Evolutionary conservation across 1,140 invertebrate genomes (phyloP), one percentile per base, ranked within the genome.

Genomic region (Belonocnema kinseyi): DNA sequence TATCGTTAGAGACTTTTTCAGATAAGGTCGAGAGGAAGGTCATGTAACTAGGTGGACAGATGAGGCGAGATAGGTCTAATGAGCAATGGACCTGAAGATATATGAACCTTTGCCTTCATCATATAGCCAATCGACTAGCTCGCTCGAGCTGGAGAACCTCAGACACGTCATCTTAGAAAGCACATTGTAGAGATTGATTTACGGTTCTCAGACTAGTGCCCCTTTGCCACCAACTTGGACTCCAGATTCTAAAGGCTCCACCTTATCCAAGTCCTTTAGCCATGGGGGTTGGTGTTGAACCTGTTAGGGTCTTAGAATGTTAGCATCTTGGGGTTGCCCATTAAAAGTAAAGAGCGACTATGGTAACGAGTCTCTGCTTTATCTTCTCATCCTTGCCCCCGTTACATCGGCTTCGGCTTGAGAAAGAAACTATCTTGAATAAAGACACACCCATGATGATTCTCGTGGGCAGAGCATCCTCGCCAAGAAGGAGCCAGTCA

Each of bases 311-410:
- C 40, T 46, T 46, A 46, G 40, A 11, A 46, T 46, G 40, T 46
- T 46, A 46, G 40, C 40, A 58, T 33, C 58, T 66, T 40, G 21
- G 26, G n/a, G 53, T 80, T 73, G 80, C 76, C 78, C 77, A 77
- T 85, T 81, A 85, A 85, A 85, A 85, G 84, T 85, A 85, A 85
- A 85, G 80, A 85, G 74, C 76, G 50, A 58, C 77, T 61, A 81
- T 80, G 77, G 81, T 82, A 84, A 83, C 84, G 84, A 85, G 75
- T 71, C 40, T 78, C 79, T 66, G 40, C 74, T 66, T 52, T 54
- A 75, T 51, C 81, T 75, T 78, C 72, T 82, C 78, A 81, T 75
- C 77, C 40, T 61, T 52, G 71, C 50, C 19, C 46, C 71, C 26
- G 72, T 77, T 54, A 74, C 73, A 70, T 73, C 61, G 66, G 40